phyloP scores from a whole-genome alignment of 2,113 vertebrate species.

The Ctenodactylus gundi region DNA sequence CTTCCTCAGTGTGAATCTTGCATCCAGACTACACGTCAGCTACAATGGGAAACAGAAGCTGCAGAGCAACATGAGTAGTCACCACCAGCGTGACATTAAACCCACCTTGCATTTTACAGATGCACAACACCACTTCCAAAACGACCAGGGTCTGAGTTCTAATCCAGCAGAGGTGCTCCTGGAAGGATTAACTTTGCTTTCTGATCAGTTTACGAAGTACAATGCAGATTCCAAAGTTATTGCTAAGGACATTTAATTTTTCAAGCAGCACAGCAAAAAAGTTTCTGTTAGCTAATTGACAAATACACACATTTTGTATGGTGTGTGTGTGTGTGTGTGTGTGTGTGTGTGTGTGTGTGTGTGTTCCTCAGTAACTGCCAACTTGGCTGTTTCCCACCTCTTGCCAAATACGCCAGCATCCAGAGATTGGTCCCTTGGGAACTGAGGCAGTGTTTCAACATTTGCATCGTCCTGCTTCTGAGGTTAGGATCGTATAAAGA shows the following conservation, averaged over 20 bases:
- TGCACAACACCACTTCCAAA: not conserved
- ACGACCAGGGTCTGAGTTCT: not conserved
- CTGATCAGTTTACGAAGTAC: not conserved
- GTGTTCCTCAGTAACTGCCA: not conserved
- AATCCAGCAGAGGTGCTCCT: not conserved
- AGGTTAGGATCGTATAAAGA: not conserved
- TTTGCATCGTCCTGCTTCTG: conserved; percentile 44
- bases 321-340: too few species aligned
- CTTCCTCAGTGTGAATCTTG: not conserved
- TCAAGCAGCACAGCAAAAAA: not conserved
- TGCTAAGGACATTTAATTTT: conserved; percentile 11
- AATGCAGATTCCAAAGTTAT: not conserved
- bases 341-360: not conserved
- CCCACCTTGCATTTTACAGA: not conserved
- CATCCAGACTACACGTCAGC: not conserved
- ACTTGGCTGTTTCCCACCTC: not conserved
- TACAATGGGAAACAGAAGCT: not conserved
- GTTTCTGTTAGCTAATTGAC: not conserved
- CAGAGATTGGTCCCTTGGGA: conserved; percentile 8
- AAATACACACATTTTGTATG: conserved; percentile 19
- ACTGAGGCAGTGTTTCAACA: not conserved
- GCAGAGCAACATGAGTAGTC: not conserved
- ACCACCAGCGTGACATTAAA: not conserved
- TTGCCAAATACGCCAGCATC: not conserved
- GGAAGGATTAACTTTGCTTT: not conserved